Percentiles rank a stretch among this genome's conserved stretches.
Evolutionary conservation across 2,113 vertebrate species (phyloP).

Genomic region (Mugil cephalus): DNA sequence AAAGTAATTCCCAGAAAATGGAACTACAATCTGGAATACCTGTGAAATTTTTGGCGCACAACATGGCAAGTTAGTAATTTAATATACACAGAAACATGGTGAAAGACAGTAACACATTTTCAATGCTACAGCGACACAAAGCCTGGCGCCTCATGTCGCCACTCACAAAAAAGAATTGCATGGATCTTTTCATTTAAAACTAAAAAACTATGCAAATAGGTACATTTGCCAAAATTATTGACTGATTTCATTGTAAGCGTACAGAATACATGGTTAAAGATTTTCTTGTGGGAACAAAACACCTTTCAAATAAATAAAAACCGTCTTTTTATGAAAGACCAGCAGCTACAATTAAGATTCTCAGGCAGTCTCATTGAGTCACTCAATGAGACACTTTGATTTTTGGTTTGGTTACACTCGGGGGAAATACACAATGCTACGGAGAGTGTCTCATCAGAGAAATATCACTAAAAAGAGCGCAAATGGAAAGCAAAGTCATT

Average conservation of each 20-base stretch:
- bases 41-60: too few species aligned
- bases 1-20: too few species aligned
- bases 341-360: background rate
- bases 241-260: background rate
- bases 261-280: background rate
- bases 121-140: too few species aligned
- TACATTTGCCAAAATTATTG: background rate
- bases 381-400: conserved; percentile 7
- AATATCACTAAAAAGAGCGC: conserved; percentile 19
- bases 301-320: background rate
- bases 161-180: too few species aligned
- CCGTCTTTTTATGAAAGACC: background rate
- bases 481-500: conserved; percentile 45
- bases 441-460: conserved; percentile 28
- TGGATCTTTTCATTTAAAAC: background rate
- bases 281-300: background rate
- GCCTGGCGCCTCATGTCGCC: too few species aligned
- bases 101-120: too few species aligned
- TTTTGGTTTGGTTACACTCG: conserved; percentile 1
- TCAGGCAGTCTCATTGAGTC: background rate
- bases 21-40: too few species aligned
- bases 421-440: conserved; percentile 15
- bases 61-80: too few species aligned
- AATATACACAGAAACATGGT: too few species aligned
- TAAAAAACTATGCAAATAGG: background rate